Percentiles rank a stretch among this genome's conserved stretches.
Conservation (phyloP, 2,888 invertebrate genomes). For the Diarsia dahlii region DNA sequence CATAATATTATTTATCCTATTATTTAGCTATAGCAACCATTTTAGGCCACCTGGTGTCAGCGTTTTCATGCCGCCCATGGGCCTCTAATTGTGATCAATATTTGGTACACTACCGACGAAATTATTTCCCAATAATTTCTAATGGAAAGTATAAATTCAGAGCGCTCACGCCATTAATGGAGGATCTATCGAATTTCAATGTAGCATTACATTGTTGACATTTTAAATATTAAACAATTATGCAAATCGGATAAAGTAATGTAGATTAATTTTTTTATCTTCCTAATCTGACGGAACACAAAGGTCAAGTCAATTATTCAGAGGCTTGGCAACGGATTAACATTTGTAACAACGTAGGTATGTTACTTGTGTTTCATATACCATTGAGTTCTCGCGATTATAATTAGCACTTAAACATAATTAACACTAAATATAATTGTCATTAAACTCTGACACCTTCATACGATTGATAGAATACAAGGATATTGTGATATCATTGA, state of each 20-base stretch:
- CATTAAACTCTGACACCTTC: neutral
- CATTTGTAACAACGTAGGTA: slow-evolving; percentile 1
- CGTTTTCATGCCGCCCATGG: too few species aligned
- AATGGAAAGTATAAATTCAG: slow-evolving; percentile 25
- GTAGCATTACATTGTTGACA: neutral
- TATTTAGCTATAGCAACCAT: too few species aligned
- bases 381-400: slow-evolving; percentile 4
- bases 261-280: slow-evolving; percentile 34
- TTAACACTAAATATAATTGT: slow-evolving; percentile 8
- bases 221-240: slow-evolving; percentile 40
- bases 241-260: slow-evolving; percentile 41
- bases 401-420: slow-evolving; percentile 22
- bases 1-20: too few species aligned
- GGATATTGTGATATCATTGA: too few species aligned
- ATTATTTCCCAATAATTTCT: slow-evolving; percentile 21
- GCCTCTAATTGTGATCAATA: too few species aligned
- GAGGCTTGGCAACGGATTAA: slow-evolving; percentile 35
- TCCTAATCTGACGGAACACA: slow-evolving; percentile 24
- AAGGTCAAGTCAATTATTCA: slow-evolving; percentile 56
- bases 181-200: slow-evolving; percentile 33
- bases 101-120: neutral
- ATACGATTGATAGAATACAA: slow-evolving; percentile 7
- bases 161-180: neutral
- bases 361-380: neutral
- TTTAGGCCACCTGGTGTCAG: too few species aligned